phyloP scores from a whole-genome alignment of 2,888 invertebrate species.

The Platerodrilus igneus region DNA sequence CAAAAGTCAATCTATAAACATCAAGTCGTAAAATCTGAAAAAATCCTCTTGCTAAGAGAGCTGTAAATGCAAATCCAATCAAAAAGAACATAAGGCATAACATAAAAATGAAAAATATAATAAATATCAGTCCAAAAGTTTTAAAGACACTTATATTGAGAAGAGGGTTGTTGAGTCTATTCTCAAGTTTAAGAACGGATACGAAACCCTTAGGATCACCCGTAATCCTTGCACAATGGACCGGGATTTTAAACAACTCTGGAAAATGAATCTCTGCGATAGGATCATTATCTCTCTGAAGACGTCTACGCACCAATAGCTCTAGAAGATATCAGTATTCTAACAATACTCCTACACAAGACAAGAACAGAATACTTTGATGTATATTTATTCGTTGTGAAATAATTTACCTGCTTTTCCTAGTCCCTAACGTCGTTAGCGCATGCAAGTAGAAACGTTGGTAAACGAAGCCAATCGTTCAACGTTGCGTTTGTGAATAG shows the following conservation, averaged over 20 bases:
- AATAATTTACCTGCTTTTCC: conserved; percentile 27
- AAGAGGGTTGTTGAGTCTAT: conserved; percentile 5
- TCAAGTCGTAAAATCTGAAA: too few species aligned
- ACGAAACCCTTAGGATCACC: conserved; percentile 22
- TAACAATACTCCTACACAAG: conserved; percentile 2
- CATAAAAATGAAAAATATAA: too few species aligned
- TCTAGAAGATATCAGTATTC: too few species aligned
- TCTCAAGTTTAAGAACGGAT: conserved; percentile 19
- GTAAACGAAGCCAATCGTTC: conserved; percentile 39
- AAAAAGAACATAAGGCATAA: too few species aligned
- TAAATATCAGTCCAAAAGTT: too few species aligned
- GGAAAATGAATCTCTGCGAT: conserved; percentile 45
- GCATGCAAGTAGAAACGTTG: conserved; percentile 26
- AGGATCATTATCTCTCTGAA: conserved; percentile 42
- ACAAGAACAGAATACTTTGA: conserved; percentile 8
- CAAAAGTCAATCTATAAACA: too few species aligned
- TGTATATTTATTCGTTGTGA: conserved; percentile 8
- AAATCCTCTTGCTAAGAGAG: too few species aligned
- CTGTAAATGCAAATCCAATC: too few species aligned
- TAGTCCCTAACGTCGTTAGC: conserved; percentile 31
- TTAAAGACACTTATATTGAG: conserved; percentile 10
- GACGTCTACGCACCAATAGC: conserved; percentile 13
- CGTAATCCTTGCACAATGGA: conserved; percentile 38
- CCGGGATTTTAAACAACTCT: conserved; percentile 42
- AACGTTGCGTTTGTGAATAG: conserved; percentile 20